Percentiles rank a stretch among this genome's conserved stretches.
Evolutionary conservation across 2,113 vertebrate species (phyloP).

Genomic region (Diglossa brunneiventris): DNA sequence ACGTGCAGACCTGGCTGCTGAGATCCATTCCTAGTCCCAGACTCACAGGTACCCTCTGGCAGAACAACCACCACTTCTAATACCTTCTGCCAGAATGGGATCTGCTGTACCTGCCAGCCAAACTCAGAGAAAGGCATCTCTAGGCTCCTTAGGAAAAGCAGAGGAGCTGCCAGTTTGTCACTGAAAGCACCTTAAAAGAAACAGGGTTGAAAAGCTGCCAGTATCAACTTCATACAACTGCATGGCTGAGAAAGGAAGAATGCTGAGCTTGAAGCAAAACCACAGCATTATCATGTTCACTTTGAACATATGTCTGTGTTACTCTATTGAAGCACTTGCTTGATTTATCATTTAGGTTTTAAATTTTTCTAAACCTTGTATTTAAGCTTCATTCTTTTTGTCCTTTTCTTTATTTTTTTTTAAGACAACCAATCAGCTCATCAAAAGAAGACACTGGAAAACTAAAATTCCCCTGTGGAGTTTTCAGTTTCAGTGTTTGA

Average conservation of each 20-base stretch:
- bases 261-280: neutral
- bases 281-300: neutral
- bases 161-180: neutral
- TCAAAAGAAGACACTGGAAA: neutral
- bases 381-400: neutral
- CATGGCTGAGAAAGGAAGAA: neutral
- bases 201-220: neutral
- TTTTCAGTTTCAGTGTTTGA: neutral
- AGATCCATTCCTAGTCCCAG: neutral
- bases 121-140: neutral
- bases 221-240: neutral
- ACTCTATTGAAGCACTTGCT: neutral
- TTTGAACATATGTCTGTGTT: neutral
- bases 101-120: neutral
- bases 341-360: neutral
- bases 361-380: neutral
- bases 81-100: neutral
- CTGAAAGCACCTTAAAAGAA: neutral
- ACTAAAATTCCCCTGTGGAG: neutral
- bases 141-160: neutral
- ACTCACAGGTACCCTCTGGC: neutral
- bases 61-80: neutral
- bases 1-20: rapidly evolving
- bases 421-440: neutral
- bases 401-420: rapidly evolving